Evolutionary conservation across 1,140 invertebrate genomes (phyloP), one percentile per base, ranked within the genome.

Genomic region (Dufourea novaeangliae): DNA sequence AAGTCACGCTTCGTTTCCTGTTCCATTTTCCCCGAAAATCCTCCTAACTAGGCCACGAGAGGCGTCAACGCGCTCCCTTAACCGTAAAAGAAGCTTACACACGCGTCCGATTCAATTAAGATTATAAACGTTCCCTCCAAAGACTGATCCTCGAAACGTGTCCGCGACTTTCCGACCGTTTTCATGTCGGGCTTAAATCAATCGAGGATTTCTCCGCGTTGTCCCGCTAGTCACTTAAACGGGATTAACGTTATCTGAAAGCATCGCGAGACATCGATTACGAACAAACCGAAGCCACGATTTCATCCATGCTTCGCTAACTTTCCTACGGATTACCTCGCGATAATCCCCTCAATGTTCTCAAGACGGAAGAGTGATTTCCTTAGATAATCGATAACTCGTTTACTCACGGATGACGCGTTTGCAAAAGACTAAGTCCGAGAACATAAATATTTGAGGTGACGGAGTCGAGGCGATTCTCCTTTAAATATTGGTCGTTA

Each of bases 81-180:
- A 20, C 20, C 46, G 20, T 50, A 7, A 50, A 50, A 50, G 46
- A n/a, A n/a, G 46, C 20, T 50, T 50, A 50, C 32, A 54, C 39
- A 32, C 10, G 52, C 10, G 34, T 61, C 20, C n/a, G 56, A 25
- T 61, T 71, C 54, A 71, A 71, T 71, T 59, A 71, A 71, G 54
- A 71, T 37, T 34, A 32, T 61, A 37, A 22, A 37, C 57, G 57
- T 71, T 50, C 39, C 17, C 22, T 12, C 12, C n/a, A 10, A 20
- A 1, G 54, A 25, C n/a, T 25, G 32, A 64, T 34, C 39, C 39
- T 41, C 39, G 39, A 29, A 46, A 64, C 62, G 25, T 44, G 62
- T 64, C 12, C 41, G 39, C 62, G 41, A 27, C 62, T 64, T 46
- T 46, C 25, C 3, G 34, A n/a, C 20, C 17, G 37, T 20, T 64